A percentile compares a stretch with the other conserved stretches of the same genome.
These are phyloP conservation scores for Glareola pratincola DNA, from an alignment of 2,113 vertebrate species.

Conservation along the genomic window DNA sequence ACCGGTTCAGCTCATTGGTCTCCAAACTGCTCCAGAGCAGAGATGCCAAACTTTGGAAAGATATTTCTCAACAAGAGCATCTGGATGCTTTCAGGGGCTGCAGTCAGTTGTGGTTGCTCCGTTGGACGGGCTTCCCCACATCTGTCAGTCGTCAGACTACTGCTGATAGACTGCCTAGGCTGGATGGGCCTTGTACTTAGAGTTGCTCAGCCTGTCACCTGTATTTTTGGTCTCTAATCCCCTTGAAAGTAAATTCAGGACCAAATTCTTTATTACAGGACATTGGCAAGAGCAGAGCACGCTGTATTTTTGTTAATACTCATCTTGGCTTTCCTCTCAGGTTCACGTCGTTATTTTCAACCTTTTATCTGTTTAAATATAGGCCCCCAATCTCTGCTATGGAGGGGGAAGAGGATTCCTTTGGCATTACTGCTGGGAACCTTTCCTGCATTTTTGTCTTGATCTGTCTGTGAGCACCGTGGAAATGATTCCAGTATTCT, in stretches of 20 bases:
- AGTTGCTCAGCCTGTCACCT: background rate
- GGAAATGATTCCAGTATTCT: background rate
- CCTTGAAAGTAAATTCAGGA: background rate
- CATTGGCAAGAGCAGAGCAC: background rate
- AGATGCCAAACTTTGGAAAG: slow-evolving; percentile 12
- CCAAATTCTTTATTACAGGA: background rate
- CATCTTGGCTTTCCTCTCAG: background rate
- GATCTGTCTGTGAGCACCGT: background rate
- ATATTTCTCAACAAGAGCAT: background rate
- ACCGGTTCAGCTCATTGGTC: background rate
- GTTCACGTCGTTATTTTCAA: background rate
- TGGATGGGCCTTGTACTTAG: background rate
- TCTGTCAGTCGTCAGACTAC: background rate
- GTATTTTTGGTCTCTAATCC: background rate
- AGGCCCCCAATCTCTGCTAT: background rate
- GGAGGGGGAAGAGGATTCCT: background rate
- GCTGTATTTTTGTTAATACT: background rate
- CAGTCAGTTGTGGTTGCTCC: background rate
- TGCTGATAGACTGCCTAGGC: background rate
- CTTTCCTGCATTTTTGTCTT: background rate
- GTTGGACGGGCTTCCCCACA: background rate
- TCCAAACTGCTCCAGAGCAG: background rate
- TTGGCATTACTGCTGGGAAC: background rate
- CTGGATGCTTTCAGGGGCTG: background rate
- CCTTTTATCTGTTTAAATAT: background rate